Evolutionary conservation across 30 jellyfish, hydroid and myxozoan genomes (phyloP).

Genomic region (Chrysaora quinquecirrha): DNA sequence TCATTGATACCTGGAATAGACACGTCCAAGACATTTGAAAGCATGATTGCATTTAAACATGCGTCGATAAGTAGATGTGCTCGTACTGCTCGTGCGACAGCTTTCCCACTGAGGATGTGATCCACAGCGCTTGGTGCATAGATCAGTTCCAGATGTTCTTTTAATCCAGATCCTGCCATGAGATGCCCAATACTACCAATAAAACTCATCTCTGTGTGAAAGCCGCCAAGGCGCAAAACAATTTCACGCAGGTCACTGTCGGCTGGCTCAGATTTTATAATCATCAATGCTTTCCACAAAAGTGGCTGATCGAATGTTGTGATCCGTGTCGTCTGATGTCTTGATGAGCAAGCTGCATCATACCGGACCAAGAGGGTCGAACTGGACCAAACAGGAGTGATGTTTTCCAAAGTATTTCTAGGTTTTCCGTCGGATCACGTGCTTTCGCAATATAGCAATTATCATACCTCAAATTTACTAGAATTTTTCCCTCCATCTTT

Average conservation of each 20-base stretch:
- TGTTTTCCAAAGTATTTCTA: background rate
- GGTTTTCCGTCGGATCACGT: background rate
- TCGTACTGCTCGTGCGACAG: slow-evolving; percentile 1
- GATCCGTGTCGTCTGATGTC: background rate
- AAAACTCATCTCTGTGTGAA: background rate
- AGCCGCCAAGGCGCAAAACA: slow-evolving; percentile 3
- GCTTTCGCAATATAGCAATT: background rate
- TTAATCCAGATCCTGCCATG: slow-evolving; percentile 1
- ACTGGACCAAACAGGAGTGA: slow-evolving; percentile 1
- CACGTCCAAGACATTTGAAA: background rate
- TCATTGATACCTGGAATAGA: background rate
- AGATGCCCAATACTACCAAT: background rate
- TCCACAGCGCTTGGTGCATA: background rate
- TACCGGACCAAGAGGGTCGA: background rate
- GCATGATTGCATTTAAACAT: background rate
- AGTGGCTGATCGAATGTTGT: background rate
- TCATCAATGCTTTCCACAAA: background rate
- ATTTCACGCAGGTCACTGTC: background rate
- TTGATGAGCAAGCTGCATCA: slow-evolving; percentile 1
- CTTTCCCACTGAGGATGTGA: slow-evolving; percentile 1
- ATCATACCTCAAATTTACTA: background rate
- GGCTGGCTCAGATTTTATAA: background rate
- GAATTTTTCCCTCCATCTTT: slow-evolving; percentile 8
- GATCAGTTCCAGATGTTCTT: background rate
- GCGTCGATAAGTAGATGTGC: background rate